Base-by-base conservation (phyloP, 1,140 invertebrate species). In the Caenorhabditis briggsae region DNA sequence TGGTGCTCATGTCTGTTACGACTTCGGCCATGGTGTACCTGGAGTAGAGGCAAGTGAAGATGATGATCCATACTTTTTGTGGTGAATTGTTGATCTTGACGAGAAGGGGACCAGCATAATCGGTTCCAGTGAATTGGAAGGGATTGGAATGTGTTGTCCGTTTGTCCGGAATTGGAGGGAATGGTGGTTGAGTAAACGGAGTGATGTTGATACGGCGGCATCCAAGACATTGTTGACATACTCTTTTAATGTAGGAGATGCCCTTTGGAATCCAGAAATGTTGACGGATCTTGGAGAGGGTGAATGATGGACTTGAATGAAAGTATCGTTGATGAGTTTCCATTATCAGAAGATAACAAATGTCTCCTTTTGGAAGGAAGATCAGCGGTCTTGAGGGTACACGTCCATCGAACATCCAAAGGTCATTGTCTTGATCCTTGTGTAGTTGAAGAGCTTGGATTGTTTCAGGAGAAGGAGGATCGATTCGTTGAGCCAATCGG, bases 31-130 rank as follows among this genome's bases (percentile, higher is more conserved):
- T 7, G 16, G 56, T 59, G 56, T 59, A 59, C 1, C 56, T 12
- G 56, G 56, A 59, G 56, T 59, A 59, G 56, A 59, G 56, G 6
- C 56, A 59, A 0, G 56, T 59, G 56, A 59, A 59, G n/a, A 59
- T 18, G 18, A 59, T 59, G 56, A 59, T 50, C 50, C 50, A 50
- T 11, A 50, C 16, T 50, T 50, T 50, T 50, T 50, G 50, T 50
- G 50, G 50, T 5, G 50, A 50, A 14, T 50, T 50, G 9, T 14
- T 5, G 16, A 50, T 50, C 50, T 50, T 50, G 50, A 50, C 50
- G 50, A 50, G 50, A 8, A 59, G 20, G 2, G 56, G 56, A 1
- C 56, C 56, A 59, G 56, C 56, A 59, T 59, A 59, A n/a, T 59
- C 56, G 11, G 56, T 59, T 16, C 56, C 56, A 59, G 7, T 8